phyloP scores from a whole-genome alignment of 2,888 invertebrate species.

The Melolontha melolontha region DNA sequence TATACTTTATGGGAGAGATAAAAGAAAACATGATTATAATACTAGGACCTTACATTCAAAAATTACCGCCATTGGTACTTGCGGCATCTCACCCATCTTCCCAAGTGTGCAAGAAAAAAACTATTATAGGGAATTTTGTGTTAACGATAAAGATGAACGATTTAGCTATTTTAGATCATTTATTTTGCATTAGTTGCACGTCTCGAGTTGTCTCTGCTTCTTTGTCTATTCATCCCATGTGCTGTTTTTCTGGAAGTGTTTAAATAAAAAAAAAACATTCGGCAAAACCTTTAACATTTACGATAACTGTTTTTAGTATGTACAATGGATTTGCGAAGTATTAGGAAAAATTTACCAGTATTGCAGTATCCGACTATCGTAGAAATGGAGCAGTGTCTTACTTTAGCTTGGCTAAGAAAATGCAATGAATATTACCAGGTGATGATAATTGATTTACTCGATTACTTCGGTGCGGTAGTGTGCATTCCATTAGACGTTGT shows the following conservation, averaged over 20 bases:
- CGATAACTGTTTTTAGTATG: conserved; percentile 9
- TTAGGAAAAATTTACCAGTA: conserved; percentile 9
- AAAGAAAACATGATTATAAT: no score
- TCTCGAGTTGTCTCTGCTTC: no score
- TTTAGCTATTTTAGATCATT: no score
- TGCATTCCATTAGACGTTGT: conserved; percentile 6
- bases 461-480: neutral
- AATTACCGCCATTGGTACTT: no score
- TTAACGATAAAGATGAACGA: no score
- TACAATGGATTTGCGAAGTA: conserved; percentile 7
- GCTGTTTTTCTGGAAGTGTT: conserved; percentile 9
- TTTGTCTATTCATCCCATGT: conserved; percentile 9
- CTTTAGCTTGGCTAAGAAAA: conserved; percentile 9
- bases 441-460: conserved; percentile 7
- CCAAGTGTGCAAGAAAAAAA: no score
- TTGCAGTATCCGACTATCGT: conserved; percentile 2
- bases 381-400: conserved; percentile 7
- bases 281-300: conserved; percentile 7
- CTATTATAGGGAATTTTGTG: no score
- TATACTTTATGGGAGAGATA: no score
- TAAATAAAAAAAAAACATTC: conserved; percentile 11
- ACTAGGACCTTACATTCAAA: no score
- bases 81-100: no score
- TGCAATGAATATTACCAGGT: conserved; percentile 3
- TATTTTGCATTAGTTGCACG: no score